Conservation (phyloP, 1,140 invertebrate genomes). For the Leptestheria dahalacensis region DNA sequence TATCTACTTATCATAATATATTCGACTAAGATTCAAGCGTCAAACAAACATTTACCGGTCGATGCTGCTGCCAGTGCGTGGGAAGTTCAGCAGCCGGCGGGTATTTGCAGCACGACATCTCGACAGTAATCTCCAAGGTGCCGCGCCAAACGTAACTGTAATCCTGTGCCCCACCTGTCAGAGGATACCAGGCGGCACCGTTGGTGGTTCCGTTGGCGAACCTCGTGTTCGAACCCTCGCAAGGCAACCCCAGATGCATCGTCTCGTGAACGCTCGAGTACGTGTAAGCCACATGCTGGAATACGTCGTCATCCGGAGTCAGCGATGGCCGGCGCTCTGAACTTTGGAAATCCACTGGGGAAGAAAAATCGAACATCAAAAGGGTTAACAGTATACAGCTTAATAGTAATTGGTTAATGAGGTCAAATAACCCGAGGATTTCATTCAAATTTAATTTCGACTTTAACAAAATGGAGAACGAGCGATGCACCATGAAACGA, state of each 20-base stretch:
- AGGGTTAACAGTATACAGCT: no score
- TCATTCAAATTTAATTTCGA: no score
- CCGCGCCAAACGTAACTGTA: constrained; percentile 48
- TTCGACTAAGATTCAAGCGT: no score
- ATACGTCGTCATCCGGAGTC: constrained; percentile 86
- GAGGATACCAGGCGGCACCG: constrained; percentile 80
- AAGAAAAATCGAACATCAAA: no score
- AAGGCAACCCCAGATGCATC: constrained; percentile 67
- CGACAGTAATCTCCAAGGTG: constrained; percentile 49
- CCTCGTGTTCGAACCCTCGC: constrained; percentile 47
- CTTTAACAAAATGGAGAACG: no score
- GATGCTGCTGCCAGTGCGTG: constrained; percentile 43
- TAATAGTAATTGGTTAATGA: no score
- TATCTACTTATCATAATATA: no score
- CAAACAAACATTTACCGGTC: no score
- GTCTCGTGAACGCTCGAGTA: constrained; percentile 79
- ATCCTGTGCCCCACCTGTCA: constrained; percentile 53
- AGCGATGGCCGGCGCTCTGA: constrained; percentile 57
- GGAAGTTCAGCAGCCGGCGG: constrained; percentile 33
- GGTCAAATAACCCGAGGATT: no score
- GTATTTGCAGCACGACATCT: constrained; percentile 47
- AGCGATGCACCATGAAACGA: no score
- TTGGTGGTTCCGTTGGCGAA: constrained; percentile 82
- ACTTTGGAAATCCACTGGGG: constrained; percentile 59
- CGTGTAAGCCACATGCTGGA: constrained; percentile 70